phyloP scores from a whole-genome alignment of 2,888 invertebrate species.

The Zele albiditarsus region DNA sequence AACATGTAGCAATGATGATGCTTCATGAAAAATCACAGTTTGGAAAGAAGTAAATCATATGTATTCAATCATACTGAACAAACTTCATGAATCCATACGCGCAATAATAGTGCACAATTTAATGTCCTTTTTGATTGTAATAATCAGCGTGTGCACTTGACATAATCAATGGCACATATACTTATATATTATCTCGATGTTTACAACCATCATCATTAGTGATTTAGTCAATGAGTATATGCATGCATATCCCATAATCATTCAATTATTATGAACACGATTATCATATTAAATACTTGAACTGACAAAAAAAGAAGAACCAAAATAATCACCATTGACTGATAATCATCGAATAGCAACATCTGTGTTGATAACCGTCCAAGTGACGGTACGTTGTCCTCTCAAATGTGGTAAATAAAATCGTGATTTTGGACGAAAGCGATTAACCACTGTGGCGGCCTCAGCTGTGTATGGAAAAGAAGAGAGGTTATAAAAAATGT shows the following conservation, averaged over 20 bases:
- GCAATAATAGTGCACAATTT: background rate
- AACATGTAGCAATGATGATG: constrained; percentile 3
- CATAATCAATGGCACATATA: constrained; percentile 19
- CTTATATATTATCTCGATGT: background rate
- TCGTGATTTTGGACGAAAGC: constrained; percentile 26
- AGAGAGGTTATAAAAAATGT: constrained; percentile 53
- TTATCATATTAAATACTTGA: background rate
- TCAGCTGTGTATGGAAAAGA: constrained; percentile 52
- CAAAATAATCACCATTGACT: constrained; percentile 44
- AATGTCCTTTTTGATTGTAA: no score
- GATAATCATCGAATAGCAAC: constrained; percentile 37
- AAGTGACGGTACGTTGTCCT: constrained; percentile 25
- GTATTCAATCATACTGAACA: no score
- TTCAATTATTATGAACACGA: background rate
- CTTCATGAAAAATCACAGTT: constrained; percentile 26
- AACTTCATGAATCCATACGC: no score
- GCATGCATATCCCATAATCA: background rate
- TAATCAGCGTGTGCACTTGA: background rate
- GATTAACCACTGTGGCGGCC: constrained; percentile 44
- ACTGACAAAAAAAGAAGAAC: background rate
- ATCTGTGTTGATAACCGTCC: constrained; percentile 38
- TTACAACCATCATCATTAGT: background rate
- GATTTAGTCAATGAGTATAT: background rate
- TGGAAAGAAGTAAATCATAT: no score
- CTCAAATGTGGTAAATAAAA: constrained; percentile 11